Conservation (phyloP, 2,888 invertebrate species). For the Dione vanillae region DNA sequence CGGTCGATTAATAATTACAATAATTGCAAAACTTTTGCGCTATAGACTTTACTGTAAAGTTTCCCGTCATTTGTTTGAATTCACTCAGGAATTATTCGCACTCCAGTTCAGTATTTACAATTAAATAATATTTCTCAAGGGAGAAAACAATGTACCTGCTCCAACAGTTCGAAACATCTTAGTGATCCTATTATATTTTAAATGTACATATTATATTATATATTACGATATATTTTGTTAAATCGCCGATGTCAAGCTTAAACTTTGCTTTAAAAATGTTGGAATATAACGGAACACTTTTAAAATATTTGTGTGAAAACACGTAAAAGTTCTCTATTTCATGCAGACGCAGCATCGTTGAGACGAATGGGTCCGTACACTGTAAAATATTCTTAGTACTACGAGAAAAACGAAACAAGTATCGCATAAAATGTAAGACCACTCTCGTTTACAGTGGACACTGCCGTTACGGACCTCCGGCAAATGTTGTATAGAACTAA, state of each 20-base stretch:
- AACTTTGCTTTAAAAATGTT: constrained; percentile 34
- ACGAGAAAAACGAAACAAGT: constrained; percentile 63
- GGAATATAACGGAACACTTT: constrained; percentile 35
- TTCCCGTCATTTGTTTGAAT: constrained; percentile 72
- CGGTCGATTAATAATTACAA: constrained; percentile 78
- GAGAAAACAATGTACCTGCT: constrained; percentile 12
- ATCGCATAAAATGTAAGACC: constrained; percentile 66
- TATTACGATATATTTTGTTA: background rate
- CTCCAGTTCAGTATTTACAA: constrained; percentile 20
- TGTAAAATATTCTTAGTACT: constrained; percentile 70
- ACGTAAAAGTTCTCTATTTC: constrained; percentile 73
- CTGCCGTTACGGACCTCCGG: constrained; percentile 45
- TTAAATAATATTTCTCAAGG: constrained; percentile 20
- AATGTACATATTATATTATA: background rate
- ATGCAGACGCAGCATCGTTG: constrained; percentile 71
- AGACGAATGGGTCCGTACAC: constrained; percentile 60
- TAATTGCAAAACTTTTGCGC: constrained; percentile 80
- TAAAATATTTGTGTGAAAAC: constrained; percentile 48
- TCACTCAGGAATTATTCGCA: constrained; percentile 55
- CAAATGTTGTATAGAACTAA: constrained; percentile 30
- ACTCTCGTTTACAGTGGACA: constrained; percentile 65
- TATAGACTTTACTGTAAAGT: constrained; percentile 65
- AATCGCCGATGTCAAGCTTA: constrained; percentile 12
- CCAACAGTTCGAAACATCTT: background rate
- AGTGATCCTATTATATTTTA: background rate